Evolutionary conservation across 2,888 invertebrate genomes (phyloP).

Genomic region (Athripsodes cinereus): DNA sequence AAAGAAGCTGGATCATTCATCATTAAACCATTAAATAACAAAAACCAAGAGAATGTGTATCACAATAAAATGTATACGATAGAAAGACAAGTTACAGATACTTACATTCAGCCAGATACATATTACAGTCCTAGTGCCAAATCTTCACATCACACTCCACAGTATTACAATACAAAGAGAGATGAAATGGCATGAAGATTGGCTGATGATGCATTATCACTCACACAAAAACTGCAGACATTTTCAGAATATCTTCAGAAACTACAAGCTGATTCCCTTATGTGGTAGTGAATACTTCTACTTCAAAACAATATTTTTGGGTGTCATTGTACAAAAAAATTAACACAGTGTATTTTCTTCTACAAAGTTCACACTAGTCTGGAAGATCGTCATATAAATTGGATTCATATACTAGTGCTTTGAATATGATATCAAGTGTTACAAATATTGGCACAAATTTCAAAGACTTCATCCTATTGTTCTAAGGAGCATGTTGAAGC

Average conservation of each 20-base stretch:
- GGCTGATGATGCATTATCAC: constrained; percentile 51
- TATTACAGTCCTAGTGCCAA: constrained; percentile 47
- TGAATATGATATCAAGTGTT: too few relatives aligned
- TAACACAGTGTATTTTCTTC: too few relatives aligned
- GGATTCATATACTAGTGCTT: too few relatives aligned
- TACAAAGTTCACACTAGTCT: too few relatives aligned
- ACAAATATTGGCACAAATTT: too few relatives aligned
- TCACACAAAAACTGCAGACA: constrained; percentile 46
- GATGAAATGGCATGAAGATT: constrained; percentile 52
- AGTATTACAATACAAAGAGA: constrained; percentile 41
- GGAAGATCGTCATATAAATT: too few relatives aligned
- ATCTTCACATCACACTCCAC: constrained; percentile 35
- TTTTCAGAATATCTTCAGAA: constrained; percentile 49
- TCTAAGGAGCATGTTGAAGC: too few relatives aligned
- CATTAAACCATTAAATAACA: constrained; percentile 40
- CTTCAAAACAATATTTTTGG: too few relatives aligned
- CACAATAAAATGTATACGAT: constrained; percentile 37
- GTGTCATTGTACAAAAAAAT: too few relatives aligned
- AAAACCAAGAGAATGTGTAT: constrained; percentile 42
- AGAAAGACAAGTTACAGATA: constrained; percentile 43
- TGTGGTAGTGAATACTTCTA: too few relatives aligned
- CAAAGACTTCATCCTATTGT: too few relatives aligned
- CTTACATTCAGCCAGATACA: constrained; percentile 47
- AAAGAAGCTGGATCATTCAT: constrained; percentile 43
- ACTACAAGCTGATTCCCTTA: constrained; percentile 54